These are phyloP conservation scores for Troides aeacus DNA, from an alignment of 2,888 invertebrate species.

Conservation along the genomic window DNA sequence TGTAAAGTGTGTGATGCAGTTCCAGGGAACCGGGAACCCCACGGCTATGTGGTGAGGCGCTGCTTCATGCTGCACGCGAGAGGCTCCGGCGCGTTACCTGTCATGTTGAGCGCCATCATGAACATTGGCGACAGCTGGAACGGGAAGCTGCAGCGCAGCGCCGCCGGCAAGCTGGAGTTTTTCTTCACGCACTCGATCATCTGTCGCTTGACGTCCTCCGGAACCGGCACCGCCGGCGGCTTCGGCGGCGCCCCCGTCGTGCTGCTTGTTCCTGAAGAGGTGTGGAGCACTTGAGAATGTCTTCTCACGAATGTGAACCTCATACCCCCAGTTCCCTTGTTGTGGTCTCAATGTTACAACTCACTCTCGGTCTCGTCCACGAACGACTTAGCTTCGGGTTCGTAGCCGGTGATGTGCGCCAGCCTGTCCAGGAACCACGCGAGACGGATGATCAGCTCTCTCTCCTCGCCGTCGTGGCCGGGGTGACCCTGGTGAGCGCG, in stretches of 20 bases:
- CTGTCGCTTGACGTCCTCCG: conserved; percentile 41
- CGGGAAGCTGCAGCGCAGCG: conserved; percentile 49
- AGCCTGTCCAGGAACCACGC: conserved; percentile 68
- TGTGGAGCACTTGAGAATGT: too few relatives aligned
- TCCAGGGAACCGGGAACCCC: too few relatives aligned
- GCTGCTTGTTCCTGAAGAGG: conserved; percentile 23
- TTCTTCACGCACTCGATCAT: conserved; percentile 49
- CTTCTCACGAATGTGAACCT: too few relatives aligned
- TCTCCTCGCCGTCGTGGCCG: conserved; percentile 44
- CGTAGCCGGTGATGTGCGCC: conserved; percentile 62
- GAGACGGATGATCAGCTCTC: conserved; percentile 60
- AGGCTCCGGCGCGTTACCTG: conserved; percentile 30
- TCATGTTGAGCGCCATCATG: conserved; percentile 34
- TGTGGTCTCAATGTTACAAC: background rate
- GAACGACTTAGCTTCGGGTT: conserved; percentile 42
- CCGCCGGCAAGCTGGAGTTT: conserved; percentile 45
- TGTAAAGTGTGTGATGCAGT: too few relatives aligned
- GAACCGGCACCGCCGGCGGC: conserved; percentile 40
- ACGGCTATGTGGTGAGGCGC: too few relatives aligned
- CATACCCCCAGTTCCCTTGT: background rate
- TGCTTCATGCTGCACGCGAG: background rate
- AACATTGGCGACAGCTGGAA: conserved; percentile 39
- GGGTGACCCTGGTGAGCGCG: background rate
- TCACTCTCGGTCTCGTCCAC: conserved; percentile 35
- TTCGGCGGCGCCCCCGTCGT: conserved; percentile 25